A percentile compares a stretch with the other conserved stretches of the same genome.
Conservation (phyloP, 2,113 vertebrate species). For the Phalacrocorax pelagicus region DNA sequence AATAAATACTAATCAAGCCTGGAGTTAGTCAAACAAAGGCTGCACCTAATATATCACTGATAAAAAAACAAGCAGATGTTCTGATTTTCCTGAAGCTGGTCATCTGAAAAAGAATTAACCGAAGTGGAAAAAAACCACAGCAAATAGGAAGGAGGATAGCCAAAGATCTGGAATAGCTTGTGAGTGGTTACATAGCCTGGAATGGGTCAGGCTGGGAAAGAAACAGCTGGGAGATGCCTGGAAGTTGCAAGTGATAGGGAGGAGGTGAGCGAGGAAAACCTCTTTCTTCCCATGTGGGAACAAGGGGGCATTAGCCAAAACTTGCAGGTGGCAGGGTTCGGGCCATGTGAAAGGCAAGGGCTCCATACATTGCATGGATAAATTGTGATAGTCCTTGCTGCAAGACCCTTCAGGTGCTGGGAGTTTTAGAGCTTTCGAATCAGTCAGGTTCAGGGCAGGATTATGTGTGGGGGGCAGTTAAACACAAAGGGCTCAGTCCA, state of each 20-base stretch:
- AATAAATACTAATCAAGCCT: not conserved
- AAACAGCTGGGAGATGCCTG: not conserved
- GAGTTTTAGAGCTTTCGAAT: not conserved
- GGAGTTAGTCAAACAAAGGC: not conserved
- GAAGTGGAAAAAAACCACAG: not conserved
- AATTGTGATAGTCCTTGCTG: not conserved
- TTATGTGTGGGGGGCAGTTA: not conserved
- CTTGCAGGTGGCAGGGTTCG: not conserved
- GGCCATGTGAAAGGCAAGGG: not conserved
- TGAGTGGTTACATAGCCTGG: not conserved
- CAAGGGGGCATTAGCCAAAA: not conserved
- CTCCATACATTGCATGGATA: rapidly evolving
- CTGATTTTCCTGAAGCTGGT: not conserved
- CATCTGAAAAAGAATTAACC: not conserved
- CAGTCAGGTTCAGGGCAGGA: not conserved
- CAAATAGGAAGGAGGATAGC: not conserved
- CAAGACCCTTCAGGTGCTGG: not conserved
- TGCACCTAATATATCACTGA: not conserved
- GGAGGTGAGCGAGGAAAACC: not conserved
- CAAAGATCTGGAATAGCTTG: not conserved
- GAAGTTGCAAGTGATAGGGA: not conserved
- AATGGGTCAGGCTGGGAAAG: not conserved
- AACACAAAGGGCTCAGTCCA: not conserved
- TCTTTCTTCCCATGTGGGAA: not conserved
- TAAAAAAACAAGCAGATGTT: not conserved